phyloP scores from a whole-genome alignment of 2,888 invertebrate genomes.

The Andrena praecox region DNA sequence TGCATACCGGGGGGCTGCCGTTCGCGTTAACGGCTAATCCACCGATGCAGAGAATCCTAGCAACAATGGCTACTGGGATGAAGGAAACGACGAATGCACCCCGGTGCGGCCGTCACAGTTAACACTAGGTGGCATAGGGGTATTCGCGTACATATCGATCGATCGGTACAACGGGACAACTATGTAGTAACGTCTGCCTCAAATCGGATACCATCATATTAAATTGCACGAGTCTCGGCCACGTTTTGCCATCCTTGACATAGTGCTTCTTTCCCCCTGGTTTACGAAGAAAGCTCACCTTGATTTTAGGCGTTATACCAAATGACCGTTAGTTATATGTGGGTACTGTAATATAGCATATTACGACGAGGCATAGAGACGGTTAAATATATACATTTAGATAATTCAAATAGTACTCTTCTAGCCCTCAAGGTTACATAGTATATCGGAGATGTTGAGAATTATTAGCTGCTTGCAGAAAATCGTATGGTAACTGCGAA shows the following conservation, averaged over 20 bases:
- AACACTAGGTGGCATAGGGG: background rate
- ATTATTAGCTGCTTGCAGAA: background rate
- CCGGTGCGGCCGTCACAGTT: conserved; percentile 1
- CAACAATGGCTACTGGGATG: background rate
- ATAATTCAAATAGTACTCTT: background rate
- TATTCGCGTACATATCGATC: conserved; percentile 67
- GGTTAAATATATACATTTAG: background rate
- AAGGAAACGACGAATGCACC: background rate
- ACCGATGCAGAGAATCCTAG: background rate
- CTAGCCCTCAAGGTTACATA: background rate
- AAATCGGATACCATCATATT: conserved; percentile 57
- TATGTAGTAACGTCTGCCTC: conserved; percentile 59
- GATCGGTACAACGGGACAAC: conserved; percentile 69
- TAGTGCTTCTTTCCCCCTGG: conserved; percentile 39
- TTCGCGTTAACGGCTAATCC: background rate
- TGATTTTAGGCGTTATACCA: conserved; percentile 5
- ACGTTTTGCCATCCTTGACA: conserved; percentile 68
- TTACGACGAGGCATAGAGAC: background rate
- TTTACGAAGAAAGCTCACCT: background rate
- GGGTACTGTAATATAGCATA: background rate
- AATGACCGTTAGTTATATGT: background rate
- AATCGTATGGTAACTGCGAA: conserved; percentile 10
- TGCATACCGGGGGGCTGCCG: background rate
- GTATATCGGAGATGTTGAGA: background rate
- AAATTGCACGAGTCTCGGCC: conserved; percentile 65